Conservation (phyloP, 2,113 vertebrate species). For the Salvator merianae region DNA sequence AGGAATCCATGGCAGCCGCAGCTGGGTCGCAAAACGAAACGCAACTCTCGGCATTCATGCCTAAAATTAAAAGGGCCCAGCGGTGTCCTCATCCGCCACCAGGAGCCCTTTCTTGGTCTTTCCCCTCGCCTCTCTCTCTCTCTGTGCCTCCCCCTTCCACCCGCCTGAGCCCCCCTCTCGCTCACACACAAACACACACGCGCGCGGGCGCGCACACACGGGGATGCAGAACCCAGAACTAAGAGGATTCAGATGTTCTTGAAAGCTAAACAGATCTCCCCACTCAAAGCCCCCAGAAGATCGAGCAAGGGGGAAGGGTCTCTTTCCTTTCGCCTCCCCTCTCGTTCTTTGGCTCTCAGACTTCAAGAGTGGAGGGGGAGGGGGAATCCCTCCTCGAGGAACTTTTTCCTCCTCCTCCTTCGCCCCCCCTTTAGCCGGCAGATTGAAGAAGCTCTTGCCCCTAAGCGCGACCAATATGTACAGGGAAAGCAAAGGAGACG, state of each 20-base stretch:
- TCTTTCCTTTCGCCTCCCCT: conserved; percentile 55
- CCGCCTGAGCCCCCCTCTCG: conserved; percentile 55
- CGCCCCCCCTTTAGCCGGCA: neutral
- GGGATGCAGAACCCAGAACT: conserved; percentile 81
- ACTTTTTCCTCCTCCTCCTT: neutral
- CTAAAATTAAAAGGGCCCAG: conserved; percentile 81
- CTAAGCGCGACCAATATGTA: conserved; percentile 74
- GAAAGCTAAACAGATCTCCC: conserved; percentile 85
- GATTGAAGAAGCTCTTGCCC: conserved; percentile 60
- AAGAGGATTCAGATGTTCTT: conserved; percentile 92
- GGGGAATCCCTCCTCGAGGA: neutral
- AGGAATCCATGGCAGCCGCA: conserved; percentile 95
- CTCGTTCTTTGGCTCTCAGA: conserved; percentile 9
- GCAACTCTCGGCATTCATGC: conserved; percentile 95
- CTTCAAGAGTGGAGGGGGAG: conserved; percentile 58
- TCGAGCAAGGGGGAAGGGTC: conserved; percentile 74
- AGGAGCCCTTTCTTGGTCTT: conserved; percentile 55
- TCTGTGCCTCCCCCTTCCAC: conserved; percentile 48
- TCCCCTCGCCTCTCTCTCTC: conserved; percentile 15
- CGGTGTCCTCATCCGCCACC: conserved; percentile 69
- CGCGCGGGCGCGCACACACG: conserved; percentile 58
- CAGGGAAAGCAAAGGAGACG: conserved; percentile 74
- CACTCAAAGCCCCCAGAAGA: conserved; percentile 81
- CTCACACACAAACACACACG: conserved; percentile 45
- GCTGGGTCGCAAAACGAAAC: conserved; percentile 93